Percentiles rank a stretch among this genome's conserved stretches.
Evolutionary conservation across 2,888 invertebrate genomes (phyloP).

Genomic region (Drosophila lutescens): DNA sequence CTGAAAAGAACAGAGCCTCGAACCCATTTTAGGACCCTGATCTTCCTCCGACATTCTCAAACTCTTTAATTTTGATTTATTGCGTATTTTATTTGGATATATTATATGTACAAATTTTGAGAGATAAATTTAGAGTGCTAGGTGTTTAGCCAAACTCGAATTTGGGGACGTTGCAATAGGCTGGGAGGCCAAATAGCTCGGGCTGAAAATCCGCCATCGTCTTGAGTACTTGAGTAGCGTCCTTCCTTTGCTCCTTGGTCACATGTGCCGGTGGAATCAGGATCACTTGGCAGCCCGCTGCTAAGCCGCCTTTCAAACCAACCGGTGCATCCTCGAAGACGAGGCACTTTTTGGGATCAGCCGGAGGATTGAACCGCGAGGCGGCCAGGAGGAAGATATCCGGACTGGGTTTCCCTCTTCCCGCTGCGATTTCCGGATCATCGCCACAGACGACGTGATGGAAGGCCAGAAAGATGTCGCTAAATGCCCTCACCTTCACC

Average conservation of each 20-base stretch:
- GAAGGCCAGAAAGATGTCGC: conserved; percentile 88
- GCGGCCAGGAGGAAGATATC: conserved; percentile 93
- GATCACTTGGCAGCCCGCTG: conserved; percentile 93
- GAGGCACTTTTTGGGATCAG: conserved; percentile 89
- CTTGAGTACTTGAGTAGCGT: conserved; percentile 89
- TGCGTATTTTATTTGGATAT: neutral
- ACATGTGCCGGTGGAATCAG: conserved; percentile 89
- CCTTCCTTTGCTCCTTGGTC: conserved; percentile 83
- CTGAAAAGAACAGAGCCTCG: conserved; percentile 17
- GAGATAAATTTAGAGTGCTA: conserved; percentile 1
- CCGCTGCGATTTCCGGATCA: conserved; percentile 91
- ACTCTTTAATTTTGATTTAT: neutral
- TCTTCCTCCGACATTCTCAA: conserved; percentile 19
- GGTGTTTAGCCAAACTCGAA: conserved; percentile 54
- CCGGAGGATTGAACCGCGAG: conserved; percentile 88
- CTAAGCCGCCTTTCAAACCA: conserved; percentile 90
- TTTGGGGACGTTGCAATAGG: conserved; percentile 34
- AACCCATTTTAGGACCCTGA: neutral
- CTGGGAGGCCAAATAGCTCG: conserved; percentile 92
- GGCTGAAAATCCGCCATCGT: conserved; percentile 91
- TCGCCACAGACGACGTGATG: conserved; percentile 90
- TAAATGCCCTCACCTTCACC: conserved; percentile 87
- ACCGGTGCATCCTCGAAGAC: conserved; percentile 96
- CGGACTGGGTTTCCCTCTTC: conserved; percentile 93
- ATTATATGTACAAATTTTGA: neutral